A percentile compares a stretch with the other conserved stretches of the same genome.
phyloP scores from a whole-genome alignment of 2,113 vertebrate genomes.

The Empidonax traillii region DNA sequence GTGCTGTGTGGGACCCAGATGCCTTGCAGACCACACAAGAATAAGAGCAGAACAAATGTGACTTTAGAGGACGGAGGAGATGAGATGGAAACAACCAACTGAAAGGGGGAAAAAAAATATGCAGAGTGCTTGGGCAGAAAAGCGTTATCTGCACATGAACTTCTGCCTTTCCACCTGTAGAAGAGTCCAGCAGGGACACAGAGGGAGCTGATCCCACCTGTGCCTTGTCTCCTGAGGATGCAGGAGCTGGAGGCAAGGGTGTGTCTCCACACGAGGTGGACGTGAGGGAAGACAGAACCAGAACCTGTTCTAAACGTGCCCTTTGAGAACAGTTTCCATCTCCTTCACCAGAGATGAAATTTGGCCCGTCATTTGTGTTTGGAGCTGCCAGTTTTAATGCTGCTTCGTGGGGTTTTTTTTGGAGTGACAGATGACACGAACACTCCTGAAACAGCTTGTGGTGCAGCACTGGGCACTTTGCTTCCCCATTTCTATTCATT shows the following conservation, averaged over 20 bases:
- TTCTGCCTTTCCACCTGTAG: not conserved
- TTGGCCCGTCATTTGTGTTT: not conserved
- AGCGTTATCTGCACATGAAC: not conserved
- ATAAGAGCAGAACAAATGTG: not conserved
- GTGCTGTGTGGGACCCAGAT: not conserved
- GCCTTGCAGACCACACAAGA: not conserved
- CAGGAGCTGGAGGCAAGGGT: not conserved
- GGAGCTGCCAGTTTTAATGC: not conserved
- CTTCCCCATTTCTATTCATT: not conserved
- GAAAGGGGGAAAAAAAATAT: not conserved
- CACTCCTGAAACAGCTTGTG: not conserved
- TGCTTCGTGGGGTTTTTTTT: not conserved
- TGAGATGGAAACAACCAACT: not conserved
- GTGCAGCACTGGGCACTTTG: not conserved
- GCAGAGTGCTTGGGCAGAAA: not conserved
- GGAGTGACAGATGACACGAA: no score
- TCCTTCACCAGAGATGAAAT: not conserved
- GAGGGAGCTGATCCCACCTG: not conserved
- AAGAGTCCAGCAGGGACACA: not conserved
- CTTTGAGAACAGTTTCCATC: not conserved
- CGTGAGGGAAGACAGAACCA: not conserved
- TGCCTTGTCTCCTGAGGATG: not conserved
- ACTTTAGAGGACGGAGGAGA: not conserved
- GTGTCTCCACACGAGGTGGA: not conserved
- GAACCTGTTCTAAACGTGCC: not conserved